Evolutionary conservation across 2,888 invertebrate species (phyloP), one percentile per base, ranked within the genome.

Genomic region (Serrognathus titanus): DNA sequence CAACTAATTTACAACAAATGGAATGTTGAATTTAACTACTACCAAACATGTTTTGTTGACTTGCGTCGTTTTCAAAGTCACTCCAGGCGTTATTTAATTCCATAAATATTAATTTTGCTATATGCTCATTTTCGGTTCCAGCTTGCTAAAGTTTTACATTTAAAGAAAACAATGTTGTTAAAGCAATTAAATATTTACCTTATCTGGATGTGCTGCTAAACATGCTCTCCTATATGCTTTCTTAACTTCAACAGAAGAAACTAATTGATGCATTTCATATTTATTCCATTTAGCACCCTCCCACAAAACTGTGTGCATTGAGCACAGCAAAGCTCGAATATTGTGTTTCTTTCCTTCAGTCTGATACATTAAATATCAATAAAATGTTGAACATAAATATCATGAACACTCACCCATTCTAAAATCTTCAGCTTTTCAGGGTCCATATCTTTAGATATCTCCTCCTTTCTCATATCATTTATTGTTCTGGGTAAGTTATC

Each of bases 11-110:
- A 31, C 24, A 31, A 45, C 11, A 24, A 43, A 40, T 11, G 54
- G 54, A 54, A 54, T 54, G 54, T 41, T 54, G 45, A 10, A 31
- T 35, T 37, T 10, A 13, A 35, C 41, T 41, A 49, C 54, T 55
- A 9, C 45, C 64, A 79, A 88, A 88, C 78, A 87, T 80, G 71
- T 89, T 90, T 75, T 90, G 90, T 73, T 92, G 91, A 63, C 89
- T 84, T 58, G 87, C 81, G 76, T 92, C 92, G 72, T 87, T 90
- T 76, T 96, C 96, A 78, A 99, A 99, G 74, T 97, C 94, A 69
- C 89, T 90, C 97, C 98, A 99, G 13, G 98, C 98, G 76, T 97
- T 97, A 79, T 97, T 99, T 65, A 99, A 81, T 80, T 99, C 98
- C 88, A 98, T 96, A 79, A 99, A 99, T 72, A 99, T 94, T 76